phyloP scores from a whole-genome alignment of 2,888 invertebrate genomes.

The Venusia cambrica region DNA sequence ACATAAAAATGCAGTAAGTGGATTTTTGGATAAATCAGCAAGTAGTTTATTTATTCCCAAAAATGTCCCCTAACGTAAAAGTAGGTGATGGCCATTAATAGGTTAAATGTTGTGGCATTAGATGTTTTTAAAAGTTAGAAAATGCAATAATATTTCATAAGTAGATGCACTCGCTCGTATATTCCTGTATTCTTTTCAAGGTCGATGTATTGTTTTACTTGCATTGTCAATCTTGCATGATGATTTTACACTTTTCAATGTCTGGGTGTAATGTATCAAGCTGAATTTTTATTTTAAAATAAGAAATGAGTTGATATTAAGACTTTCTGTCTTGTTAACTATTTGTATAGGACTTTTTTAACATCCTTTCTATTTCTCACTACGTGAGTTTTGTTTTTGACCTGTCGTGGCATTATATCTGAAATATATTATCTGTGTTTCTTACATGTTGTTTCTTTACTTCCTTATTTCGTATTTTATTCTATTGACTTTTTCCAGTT shows the following conservation, averaged over 20 bases:
- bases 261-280: too few relatives aligned
- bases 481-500: too few relatives aligned
- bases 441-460: conserved; percentile 59
- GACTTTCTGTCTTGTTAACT: conserved; percentile 70
- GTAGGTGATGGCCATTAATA: conserved; percentile 29
- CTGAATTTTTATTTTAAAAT: too few relatives aligned
- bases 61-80: too few relatives aligned
- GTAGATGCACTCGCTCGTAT: conserved; percentile 72
- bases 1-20: conserved; percentile 5
- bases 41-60: too few relatives aligned
- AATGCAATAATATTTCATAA: conserved; percentile 77
- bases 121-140: conserved; percentile 58
- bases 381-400: conserved; percentile 71
- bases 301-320: too few relatives aligned
- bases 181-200: conserved; percentile 6
- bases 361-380: conserved; percentile 72
- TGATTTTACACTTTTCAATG: too few relatives aligned
- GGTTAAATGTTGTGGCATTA: conserved; percentile 57
- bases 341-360: conserved; percentile 77
- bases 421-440: conserved; percentile 80
- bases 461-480: too few relatives aligned
- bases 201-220: too few relatives aligned
- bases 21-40: too few relatives aligned
- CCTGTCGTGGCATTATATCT: conserved; percentile 78
- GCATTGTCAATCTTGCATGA: too few relatives aligned